Evolutionary conservation across 2,888 invertebrate genomes (phyloP).

Genomic region (Acleris holmiana): DNA sequence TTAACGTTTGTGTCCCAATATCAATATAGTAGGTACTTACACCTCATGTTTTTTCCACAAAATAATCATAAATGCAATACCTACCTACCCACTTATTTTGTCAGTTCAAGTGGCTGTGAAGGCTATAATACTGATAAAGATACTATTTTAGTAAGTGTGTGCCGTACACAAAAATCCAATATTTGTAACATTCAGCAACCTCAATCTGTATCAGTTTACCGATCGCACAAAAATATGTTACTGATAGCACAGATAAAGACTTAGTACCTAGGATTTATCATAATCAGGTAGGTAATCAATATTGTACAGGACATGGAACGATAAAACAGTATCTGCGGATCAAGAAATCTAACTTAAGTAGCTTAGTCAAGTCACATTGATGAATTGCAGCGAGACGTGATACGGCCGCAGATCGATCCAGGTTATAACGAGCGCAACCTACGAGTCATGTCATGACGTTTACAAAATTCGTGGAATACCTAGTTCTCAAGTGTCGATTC

Average conservation of each 20-base stretch:
- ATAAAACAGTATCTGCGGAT: constrained; percentile 47
- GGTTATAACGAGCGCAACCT: too few relatives aligned
- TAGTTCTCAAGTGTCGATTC: too few relatives aligned
- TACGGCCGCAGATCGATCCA: not conserved
- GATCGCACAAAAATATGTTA: constrained; percentile 63
- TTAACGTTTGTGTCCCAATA: not conserved
- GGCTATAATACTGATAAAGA: constrained; percentile 12
- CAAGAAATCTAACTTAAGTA: constrained; percentile 24
- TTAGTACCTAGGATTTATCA: constrained; percentile 47
- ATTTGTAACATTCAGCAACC: constrained; percentile 51
- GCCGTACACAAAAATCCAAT: constrained; percentile 24
- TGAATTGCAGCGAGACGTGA: constrained; percentile 9
- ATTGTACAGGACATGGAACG: constrained; percentile 62
- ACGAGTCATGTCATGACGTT: too few relatives aligned
- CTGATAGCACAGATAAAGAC: constrained; percentile 47
- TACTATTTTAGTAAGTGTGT: constrained; percentile 12
- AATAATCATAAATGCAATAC: not conserved
- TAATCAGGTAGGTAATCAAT: constrained; percentile 74
- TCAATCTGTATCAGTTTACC: constrained; percentile 61
- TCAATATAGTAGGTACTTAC: not conserved
- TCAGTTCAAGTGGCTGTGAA: constrained; percentile 12
- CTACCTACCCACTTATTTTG: constrained; percentile 6
- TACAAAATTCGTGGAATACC: too few relatives aligned
- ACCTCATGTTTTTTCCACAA: not conserved
- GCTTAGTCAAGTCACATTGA: constrained; percentile 28